These are phyloP conservation scores for Nannoperca australis DNA, from an alignment of 2,797 vertebrate genomes.

Conservation along the genomic window DNA sequence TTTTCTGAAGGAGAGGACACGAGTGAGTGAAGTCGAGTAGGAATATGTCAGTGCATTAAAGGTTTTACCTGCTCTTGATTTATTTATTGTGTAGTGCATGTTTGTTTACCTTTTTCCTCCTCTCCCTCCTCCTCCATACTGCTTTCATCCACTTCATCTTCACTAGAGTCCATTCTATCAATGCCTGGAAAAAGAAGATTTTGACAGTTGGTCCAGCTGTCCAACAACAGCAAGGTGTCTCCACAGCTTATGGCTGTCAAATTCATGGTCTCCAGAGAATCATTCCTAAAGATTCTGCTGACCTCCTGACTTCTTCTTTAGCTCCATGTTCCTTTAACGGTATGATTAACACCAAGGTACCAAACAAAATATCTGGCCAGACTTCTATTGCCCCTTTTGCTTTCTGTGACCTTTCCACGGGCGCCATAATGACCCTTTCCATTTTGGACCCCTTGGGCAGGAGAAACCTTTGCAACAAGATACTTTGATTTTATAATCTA, in stretches of 20 bases:
- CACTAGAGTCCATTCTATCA: slow-evolving; percentile 78
- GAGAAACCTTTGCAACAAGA: not conserved
- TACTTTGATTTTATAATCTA: not conserved
- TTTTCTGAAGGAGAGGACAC: slow-evolving; percentile 71
- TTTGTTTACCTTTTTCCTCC: slow-evolving; percentile 76
- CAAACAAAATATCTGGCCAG: not conserved
- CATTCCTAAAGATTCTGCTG: not conserved
- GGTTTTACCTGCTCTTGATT: not conserved
- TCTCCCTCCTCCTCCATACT: slow-evolving; percentile 59
- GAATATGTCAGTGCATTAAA: not conserved
- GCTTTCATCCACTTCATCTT: slow-evolving; percentile 81
- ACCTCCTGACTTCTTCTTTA: not conserved
- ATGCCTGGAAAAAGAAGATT: slow-evolving; percentile 69
- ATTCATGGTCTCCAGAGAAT: not conserved
- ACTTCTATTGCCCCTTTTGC: not conserved
- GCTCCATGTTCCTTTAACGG: not conserved
- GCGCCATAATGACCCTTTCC: not conserved
- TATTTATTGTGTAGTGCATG: not conserved
- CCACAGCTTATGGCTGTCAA: not conserved
- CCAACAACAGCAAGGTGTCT: not conserved
- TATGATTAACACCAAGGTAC: not conserved
- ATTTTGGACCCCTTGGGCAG: no score
- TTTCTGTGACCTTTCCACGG: not conserved
- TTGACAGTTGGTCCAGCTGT: not conserved
- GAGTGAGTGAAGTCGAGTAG: not conserved